A percentile compares a stretch with the other conserved stretches of the same genome.
Conservation (phyloP, 1,140 invertebrate species). For the Dreissena rostriformis region DNA sequence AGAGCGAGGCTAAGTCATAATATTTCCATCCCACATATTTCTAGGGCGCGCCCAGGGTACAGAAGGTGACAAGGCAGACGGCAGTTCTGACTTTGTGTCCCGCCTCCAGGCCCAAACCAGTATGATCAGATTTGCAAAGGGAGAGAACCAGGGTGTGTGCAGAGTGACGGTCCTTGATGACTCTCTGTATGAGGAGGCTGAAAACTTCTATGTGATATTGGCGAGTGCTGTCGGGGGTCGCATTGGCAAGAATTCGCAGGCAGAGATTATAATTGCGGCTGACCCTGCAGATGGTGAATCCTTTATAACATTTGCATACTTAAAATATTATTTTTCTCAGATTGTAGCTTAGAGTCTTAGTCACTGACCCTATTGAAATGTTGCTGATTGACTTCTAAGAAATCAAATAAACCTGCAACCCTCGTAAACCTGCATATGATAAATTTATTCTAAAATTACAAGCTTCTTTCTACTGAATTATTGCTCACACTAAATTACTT, state of each 20-base stretch:
- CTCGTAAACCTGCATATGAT: too few species aligned
- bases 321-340: background rate
- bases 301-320: background rate
- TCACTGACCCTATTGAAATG: too few species aligned
- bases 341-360: too few species aligned
- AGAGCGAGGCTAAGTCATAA: background rate
- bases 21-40: constrained; percentile 4
- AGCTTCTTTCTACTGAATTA: too few species aligned
- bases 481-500: too few species aligned
- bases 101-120: constrained; percentile 76
- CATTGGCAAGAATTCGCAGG: constrained; percentile 68
- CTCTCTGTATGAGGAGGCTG: constrained; percentile 80
- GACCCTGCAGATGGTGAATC: constrained; percentile 79
- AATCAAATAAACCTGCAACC: too few species aligned
- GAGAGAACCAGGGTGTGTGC: constrained; percentile 77
- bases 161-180: constrained; percentile 81
- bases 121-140: constrained; percentile 78
- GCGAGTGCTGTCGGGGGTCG: constrained; percentile 77
- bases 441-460: too few species aligned
- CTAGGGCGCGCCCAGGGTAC: constrained; percentile 79
- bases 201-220: constrained; percentile 79
- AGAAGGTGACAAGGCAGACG: constrained; percentile 72
- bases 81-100: constrained; percentile 80
- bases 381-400: too few species aligned
- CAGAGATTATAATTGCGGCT: constrained; percentile 74